Conservation (phyloP, 2,113 vertebrate species). For the Macaca nemestrina region DNA sequence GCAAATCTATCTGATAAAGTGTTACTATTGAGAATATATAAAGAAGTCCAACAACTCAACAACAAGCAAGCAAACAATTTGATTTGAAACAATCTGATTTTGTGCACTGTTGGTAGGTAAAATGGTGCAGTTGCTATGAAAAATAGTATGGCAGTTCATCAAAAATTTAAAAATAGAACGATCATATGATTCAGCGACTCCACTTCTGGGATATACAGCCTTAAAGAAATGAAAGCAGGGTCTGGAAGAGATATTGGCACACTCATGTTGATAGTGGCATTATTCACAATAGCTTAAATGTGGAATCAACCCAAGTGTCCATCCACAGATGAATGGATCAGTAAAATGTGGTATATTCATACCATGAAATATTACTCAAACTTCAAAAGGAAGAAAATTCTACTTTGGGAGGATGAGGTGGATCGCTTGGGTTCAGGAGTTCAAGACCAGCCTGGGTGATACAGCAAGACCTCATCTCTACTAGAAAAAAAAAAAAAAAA, state of each 20-base stretch:
- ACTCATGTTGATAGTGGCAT: not conserved
- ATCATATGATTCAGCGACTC: not conserved
- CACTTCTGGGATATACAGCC: not conserved
- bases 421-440: too few relatives aligned
- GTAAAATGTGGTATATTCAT: not conserved
- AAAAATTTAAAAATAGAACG: not conserved
- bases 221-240: not conserved
- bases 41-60: not conserved
- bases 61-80: not conserved
- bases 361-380: not conserved
- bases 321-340: not conserved
- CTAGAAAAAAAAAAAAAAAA: too few relatives aligned
- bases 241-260: not conserved
- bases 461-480: too few relatives aligned
- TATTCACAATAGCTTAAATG: not conserved
- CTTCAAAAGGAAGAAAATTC: not conserved
- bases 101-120: not conserved
- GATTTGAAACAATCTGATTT: not conserved
- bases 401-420: too few relatives aligned
- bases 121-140: not conserved
- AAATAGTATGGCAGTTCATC: not conserved
- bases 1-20: not conserved
- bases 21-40: not conserved
- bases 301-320: not conserved
- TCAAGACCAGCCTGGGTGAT: too few relatives aligned